phyloP scores from a whole-genome alignment of 2,888 invertebrate species.

The Protophormia terraenovae region DNA sequence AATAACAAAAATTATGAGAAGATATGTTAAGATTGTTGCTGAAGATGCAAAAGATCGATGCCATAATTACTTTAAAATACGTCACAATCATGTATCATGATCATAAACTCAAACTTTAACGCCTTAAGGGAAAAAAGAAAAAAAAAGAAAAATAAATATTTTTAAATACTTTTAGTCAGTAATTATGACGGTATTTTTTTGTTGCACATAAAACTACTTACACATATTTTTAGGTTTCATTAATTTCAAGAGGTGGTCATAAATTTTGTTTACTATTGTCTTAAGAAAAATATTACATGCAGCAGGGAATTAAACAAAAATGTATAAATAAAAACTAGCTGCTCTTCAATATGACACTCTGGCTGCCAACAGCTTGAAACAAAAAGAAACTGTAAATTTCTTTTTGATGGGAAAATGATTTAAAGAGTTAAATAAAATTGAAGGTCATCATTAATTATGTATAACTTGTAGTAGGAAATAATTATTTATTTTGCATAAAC shows the following conservation, averaged over 20 bases:
- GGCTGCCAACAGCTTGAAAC: no score
- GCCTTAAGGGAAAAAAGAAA: not conserved
- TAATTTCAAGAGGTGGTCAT: not conserved
- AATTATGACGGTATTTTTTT: slow-evolving; percentile 10
- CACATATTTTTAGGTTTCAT: not conserved
- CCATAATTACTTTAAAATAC: slow-evolving; percentile 21
- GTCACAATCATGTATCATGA: slow-evolving; percentile 14
- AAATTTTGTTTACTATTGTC: not conserved
- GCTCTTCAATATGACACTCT: no score
- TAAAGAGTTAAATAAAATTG: not conserved
- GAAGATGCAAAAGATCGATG: not conserved
- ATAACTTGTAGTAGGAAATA: no score
- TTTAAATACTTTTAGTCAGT: slow-evolving; percentile 18
- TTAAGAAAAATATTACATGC: no score
- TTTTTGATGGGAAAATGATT: not conserved
- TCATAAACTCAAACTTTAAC: slow-evolving; percentile 39
- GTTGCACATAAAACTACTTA: not conserved
- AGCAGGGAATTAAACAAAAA: not conserved
- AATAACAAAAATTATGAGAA: slow-evolving; percentile 9
- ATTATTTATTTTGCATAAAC: not conserved
- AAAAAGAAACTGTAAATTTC: no score
- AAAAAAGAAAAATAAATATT: slow-evolving; percentile 1
- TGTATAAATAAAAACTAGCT: not conserved
- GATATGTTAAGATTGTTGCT: not conserved
- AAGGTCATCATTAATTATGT: not conserved